Conservation (phyloP, 92 coral and sea anemone species). For the Ricordea florida region DNA sequence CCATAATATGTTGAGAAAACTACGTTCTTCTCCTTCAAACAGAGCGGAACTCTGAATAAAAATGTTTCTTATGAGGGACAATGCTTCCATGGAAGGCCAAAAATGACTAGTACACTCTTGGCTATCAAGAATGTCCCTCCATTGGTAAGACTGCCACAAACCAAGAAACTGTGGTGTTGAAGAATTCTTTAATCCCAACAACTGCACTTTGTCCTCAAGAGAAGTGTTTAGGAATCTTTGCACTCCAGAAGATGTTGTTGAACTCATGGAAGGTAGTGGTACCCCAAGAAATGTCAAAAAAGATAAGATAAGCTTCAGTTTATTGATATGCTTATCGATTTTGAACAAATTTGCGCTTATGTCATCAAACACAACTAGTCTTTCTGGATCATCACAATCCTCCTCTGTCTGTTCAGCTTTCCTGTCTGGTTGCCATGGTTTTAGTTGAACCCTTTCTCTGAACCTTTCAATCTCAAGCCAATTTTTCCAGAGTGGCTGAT, state of each 20-base stretch:
- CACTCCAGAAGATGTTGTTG: constrained; percentile 26
- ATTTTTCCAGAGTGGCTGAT: constrained; percentile 58
- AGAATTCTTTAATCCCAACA: background rate
- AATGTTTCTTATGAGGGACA: constrained; percentile 60
- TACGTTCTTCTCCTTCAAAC: constrained; percentile 62
- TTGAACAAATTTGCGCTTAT: constrained; percentile 74
- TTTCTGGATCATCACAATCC: constrained; percentile 97
- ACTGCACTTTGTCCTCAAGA: constrained; percentile 47
- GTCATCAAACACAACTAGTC: constrained; percentile 93
- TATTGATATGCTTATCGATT: constrained; percentile 53
- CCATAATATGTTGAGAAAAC: constrained; percentile 72
- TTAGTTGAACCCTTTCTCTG: constrained; percentile 69
- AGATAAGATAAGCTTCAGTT: constrained; percentile 67
- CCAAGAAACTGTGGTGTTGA: constrained; percentile 42
- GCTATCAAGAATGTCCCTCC: constrained; percentile 4
- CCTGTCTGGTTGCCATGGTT: constrained; percentile 88
- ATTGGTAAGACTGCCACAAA: constrained; percentile 41
- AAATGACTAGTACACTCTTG: background rate
- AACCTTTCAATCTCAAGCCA: constrained; percentile 82
- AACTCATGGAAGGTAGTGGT: constrained; percentile 29
- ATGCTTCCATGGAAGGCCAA: constrained; percentile 45
- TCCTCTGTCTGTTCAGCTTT: constrained; percentile 78
- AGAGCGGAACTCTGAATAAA: constrained; percentile 77
- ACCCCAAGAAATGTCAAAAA: constrained; percentile 83
- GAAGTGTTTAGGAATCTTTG: constrained; percentile 47